A percentile compares a stretch with the other conserved stretches of the same genome.
phyloP scores from a whole-genome alignment of 2,888 invertebrate species.

The Chrysolina americana region DNA sequence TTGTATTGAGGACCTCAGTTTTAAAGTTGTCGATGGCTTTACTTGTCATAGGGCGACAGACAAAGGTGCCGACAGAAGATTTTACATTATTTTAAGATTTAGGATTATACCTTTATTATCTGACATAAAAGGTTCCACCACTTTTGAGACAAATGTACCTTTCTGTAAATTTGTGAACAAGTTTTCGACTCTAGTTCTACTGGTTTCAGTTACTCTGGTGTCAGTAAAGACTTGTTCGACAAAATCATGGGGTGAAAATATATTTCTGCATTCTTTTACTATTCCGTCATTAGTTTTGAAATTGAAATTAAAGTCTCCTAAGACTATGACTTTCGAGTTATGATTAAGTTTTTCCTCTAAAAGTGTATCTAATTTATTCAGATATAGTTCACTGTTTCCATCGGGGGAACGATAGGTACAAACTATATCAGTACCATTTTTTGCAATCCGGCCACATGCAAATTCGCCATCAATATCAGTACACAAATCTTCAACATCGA shows the following conservation, averaged over 20 bases:
- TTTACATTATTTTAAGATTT: background rate
- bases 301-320: too few species aligned
- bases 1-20: slow-evolving; percentile 8
- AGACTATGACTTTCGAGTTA: slow-evolving; percentile 7
- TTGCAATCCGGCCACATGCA: too few species aligned
- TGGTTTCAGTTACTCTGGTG: too few species aligned
- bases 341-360: slow-evolving; percentile 9
- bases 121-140: slow-evolving; percentile 11
- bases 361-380: slow-evolving; percentile 24
- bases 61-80: slow-evolving; percentile 6
- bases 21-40: background rate
- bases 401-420: background rate
- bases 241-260: slow-evolving; percentile 5
- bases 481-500: too few species aligned
- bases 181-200: too few species aligned
- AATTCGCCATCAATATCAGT: too few species aligned
- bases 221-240: too few species aligned
- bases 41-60: background rate
- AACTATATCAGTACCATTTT: too few species aligned
- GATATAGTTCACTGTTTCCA: slow-evolving; percentile 11
- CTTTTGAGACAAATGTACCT: slow-evolving; percentile 13
- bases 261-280: slow-evolving; percentile 16
- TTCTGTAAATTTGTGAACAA: background rate
- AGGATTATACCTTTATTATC: slow-evolving; percentile 8
- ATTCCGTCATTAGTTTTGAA: slow-evolving; percentile 4